A percentile compares a stretch with the other conserved stretches of the same genome.
These are phyloP conservation scores for Jordanella pulchra DNA, from an alignment of 2,797 vertebrate species.

Conservation along the genomic window DNA sequence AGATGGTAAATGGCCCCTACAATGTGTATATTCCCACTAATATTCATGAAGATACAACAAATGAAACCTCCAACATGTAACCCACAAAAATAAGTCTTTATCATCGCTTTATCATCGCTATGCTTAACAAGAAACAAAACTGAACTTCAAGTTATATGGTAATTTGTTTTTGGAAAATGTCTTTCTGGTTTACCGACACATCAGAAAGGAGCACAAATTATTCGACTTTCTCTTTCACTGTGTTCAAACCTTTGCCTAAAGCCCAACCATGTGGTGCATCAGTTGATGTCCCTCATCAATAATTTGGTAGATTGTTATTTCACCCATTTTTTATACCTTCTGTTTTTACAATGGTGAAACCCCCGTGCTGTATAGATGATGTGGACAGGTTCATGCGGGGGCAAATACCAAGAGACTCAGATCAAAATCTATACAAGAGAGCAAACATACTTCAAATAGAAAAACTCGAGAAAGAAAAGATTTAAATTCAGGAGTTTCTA, in stretches of 20 bases:
- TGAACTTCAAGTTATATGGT: background rate
- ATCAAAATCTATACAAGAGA: too few species aligned
- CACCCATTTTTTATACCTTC: too few species aligned
- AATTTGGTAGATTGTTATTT: background rate
- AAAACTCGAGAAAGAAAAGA: too few species aligned
- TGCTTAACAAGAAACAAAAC: background rate
- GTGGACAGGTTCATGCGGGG: too few species aligned
- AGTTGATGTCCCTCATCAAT: background rate
- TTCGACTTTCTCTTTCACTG: background rate
- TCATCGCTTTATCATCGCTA: background rate
- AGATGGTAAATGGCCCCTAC: background rate
- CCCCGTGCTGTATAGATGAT: too few species aligned
- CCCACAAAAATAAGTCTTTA: background rate
- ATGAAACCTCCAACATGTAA: background rate
- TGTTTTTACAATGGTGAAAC: too few species aligned
- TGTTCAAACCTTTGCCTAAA: background rate
- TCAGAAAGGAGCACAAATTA: background rate
- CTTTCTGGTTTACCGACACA: slow-evolving; percentile 13
- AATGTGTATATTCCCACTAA: too few species aligned
- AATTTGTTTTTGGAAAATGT: background rate
- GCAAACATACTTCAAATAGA: too few species aligned
- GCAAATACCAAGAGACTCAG: too few species aligned
- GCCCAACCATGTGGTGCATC: background rate
- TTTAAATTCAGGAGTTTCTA: too few species aligned
- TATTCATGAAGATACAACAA: background rate